These are phyloP conservation scores for Cataglyphis hispanica DNA, from an alignment of 1,140 invertebrate species.

Conservation along the genomic window DNA sequence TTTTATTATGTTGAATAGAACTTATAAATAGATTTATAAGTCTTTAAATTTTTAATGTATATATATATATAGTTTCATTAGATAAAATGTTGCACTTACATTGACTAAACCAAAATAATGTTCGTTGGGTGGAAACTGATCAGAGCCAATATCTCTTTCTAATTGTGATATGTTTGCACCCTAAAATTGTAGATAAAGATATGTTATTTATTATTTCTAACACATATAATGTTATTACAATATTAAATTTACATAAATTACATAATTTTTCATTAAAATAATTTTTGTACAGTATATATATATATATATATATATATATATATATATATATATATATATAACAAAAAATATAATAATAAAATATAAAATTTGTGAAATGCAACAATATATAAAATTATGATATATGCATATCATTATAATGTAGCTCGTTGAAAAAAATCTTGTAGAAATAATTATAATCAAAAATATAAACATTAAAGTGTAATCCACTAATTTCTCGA, in stretches of 20 bases:
- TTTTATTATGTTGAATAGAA: constrained; percentile 24
- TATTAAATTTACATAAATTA: background rate
- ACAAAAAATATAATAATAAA: background rate
- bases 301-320: background rate
- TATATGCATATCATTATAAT: background rate
- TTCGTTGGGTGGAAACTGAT: constrained; percentile 99
- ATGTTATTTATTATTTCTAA: background rate
- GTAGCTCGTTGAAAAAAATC: background rate
- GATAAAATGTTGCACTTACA: constrained; percentile 89
- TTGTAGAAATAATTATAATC: too few species aligned
- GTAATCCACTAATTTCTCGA: background rate
- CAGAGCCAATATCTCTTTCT: constrained; percentile 98
- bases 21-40: background rate
- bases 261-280: background rate
- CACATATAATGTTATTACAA: background rate
- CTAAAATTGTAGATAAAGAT: constrained; percentile 87
- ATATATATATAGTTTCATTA: background rate
- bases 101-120: constrained; percentile 99
- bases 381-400: background rate
- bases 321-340: too few species aligned
- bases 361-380: too few species aligned
- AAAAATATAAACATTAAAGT: too few species aligned
- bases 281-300: background rate
- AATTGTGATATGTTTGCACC: constrained; percentile 99
- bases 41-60: background rate